phyloP scores from a whole-genome alignment of 2,797 vertebrate genomes.

The Rousettus madagascariensis region DNA sequence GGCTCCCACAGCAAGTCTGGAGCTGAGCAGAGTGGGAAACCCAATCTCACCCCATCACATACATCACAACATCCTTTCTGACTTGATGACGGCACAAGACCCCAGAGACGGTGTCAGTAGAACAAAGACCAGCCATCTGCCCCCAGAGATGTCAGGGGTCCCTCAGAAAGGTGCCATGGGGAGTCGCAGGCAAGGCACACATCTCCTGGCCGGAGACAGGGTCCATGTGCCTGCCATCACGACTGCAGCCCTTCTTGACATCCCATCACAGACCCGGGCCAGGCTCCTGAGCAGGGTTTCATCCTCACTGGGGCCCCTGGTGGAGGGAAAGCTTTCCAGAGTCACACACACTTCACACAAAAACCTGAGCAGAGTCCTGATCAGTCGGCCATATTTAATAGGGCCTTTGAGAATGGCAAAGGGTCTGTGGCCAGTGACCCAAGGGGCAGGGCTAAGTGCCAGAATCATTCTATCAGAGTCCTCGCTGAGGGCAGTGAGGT shows the following conservation, averaged over 20 bases:
- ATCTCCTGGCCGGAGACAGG: not conserved
- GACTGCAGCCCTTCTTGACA: not conserved
- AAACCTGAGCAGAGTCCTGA: not conserved
- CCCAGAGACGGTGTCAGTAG: not conserved
- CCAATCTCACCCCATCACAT: not conserved
- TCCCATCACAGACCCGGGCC: not conserved
- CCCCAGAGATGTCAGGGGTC: not conserved
- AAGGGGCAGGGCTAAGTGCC: not conserved
- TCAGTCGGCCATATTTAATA: fast-evolving
- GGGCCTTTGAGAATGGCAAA: not conserved
- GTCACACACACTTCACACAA: not conserved
- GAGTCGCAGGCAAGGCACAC: not conserved
- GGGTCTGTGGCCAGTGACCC: not conserved
- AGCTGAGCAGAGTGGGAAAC: not conserved
- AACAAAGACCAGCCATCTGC: not conserved
- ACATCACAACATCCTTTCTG: not conserved
- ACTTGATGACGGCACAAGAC: not conserved
- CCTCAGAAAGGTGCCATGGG: not conserved
- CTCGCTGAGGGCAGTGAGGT: not conserved
- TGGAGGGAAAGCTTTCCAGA: not conserved
- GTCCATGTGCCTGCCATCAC: not conserved
- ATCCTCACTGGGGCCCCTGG: not conserved
- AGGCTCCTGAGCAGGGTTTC: not conserved
- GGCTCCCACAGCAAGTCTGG: not conserved
- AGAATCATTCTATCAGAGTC: not conserved